phyloP scores from a whole-genome alignment of 1,140 invertebrate species.

The Cydia splendana region DNA sequence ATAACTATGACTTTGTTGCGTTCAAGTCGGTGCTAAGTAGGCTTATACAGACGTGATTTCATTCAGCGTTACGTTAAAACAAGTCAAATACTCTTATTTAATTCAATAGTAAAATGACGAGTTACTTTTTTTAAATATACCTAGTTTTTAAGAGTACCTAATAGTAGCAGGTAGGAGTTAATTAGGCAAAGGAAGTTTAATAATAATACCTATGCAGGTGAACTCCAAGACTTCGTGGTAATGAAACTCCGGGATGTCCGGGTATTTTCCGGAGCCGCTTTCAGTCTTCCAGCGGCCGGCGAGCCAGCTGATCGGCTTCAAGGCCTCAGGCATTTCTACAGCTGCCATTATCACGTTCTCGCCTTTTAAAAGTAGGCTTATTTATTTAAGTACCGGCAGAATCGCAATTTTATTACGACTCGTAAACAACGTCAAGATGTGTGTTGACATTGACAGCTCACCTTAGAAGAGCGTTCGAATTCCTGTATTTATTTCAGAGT shows the following conservation, averaged over 20 bases:
- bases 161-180: background rate
- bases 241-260: slow-evolving; percentile 82
- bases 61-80: too few relatives aligned
- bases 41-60: too few relatives aligned
- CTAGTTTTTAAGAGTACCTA: too few relatives aligned
- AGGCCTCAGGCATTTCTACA: slow-evolving; percentile 55
- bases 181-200: background rate
- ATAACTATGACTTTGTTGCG: too few relatives aligned
- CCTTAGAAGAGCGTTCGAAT: background rate
- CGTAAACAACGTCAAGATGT: background rate
- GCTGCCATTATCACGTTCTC: background rate
- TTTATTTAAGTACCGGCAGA: background rate
- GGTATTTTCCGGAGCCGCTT: slow-evolving; percentile 79
- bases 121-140: too few relatives aligned
- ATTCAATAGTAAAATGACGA: too few relatives aligned
- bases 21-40: too few relatives aligned
- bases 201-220: slow-evolving; percentile 70
- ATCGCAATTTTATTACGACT: background rate
- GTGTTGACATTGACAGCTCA: slow-evolving; percentile 7
- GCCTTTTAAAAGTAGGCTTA: background rate
- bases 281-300: slow-evolving; percentile 82
- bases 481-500: background rate
- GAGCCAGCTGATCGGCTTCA: slow-evolving; percentile 81
- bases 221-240: slow-evolving; percentile 84
- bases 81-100: too few relatives aligned